Conservation (phyloP, 2,888 invertebrate species). For the Ophraella communa region DNA sequence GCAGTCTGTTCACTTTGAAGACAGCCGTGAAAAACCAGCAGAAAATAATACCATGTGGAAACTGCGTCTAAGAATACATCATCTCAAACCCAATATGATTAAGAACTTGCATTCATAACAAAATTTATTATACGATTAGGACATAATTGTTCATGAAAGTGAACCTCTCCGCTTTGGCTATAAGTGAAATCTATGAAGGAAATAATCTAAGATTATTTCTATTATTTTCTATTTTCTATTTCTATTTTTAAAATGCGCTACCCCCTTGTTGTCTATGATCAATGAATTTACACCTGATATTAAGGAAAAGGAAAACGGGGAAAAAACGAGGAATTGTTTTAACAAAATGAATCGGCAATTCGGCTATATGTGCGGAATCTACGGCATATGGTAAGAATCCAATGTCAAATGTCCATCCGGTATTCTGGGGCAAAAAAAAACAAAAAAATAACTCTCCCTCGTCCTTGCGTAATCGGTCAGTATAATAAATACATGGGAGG, state of each 20-base stretch:
- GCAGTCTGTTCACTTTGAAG: constrained; percentile 23
- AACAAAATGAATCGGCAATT: constrained; percentile 46
- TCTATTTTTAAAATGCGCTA: constrained; percentile 22
- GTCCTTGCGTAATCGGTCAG: constrained; percentile 15
- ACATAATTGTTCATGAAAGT: constrained; percentile 11
- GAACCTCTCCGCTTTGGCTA: constrained; percentile 27
- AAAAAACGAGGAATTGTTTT: constrained; percentile 35
- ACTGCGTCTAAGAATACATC: background rate
- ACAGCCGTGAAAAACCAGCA: background rate
- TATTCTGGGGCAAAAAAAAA: constrained; percentile 34
- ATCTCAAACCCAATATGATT: background rate
- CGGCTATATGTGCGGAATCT: constrained; percentile 42
- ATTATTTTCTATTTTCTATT: background rate
- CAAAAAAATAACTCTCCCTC: constrained; percentile 24
- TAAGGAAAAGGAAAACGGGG: background rate
- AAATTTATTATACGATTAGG: constrained; percentile 20
- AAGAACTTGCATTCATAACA: constrained; percentile 5
- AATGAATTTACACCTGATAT: constrained; percentile 6
- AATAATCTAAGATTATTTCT: constrained; percentile 3
- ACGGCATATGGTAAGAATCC: constrained; percentile 34
- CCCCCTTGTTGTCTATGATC: constrained; percentile 14
- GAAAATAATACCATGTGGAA: constrained; percentile 3
- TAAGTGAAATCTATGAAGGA: constrained; percentile 33
- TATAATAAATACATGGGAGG: constrained; percentile 42
- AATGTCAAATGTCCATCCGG: constrained; percentile 23